Base-by-base conservation (phyloP, 2,888 invertebrate species). In the Tipula helvola region DNA sequence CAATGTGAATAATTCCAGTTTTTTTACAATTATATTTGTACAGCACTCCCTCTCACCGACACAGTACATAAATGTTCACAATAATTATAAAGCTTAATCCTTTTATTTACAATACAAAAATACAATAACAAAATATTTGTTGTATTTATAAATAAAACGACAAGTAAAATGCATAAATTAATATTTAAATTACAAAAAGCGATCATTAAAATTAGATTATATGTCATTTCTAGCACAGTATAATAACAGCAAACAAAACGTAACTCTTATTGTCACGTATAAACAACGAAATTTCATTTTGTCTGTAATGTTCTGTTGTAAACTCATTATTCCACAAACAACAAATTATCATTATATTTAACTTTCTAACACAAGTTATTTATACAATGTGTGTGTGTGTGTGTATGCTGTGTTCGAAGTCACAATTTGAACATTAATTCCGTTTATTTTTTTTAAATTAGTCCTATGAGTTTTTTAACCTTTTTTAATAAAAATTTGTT, bases 161-260 rank as follows among this genome's bases (percentile, higher is more conserved):
- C 71, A 71, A 28, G 13, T 71, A 28, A 71, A 71, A 71, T 71
- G 71, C 71, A 71, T 71, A 71, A 71, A 71, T 71, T 71, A 71
- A 71, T 71, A 71, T 71, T 71, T 71, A 71, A 71, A 71, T 71
- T 71, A 71, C 71, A 71, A 71, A 71, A 71, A 71, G 71, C 71
- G 71, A 71, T 71, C 71, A 71, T 71, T 71, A 71, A 71, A 71
- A 71, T 71, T 71, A 71, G 71, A 71, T 71, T 71, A 71, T 71
- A 71, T 71, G 71, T 71, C 71, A 71, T 71, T 71, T 28, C 28
- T 18, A 71, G 71, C 71, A 71, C 12, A 28, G 4, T 28, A 71
- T 71, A 71, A 28, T 71, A 71, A 71, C 28, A 71, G 71, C 71
- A 71, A 71, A 71, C 71, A 71, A 71, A 71, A 71, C 71, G 28